These are phyloP conservation scores for Halcyon smyrnensis DNA, from an alignment of 2,797 vertebrate genomes.

Conservation along the genomic window DNA sequence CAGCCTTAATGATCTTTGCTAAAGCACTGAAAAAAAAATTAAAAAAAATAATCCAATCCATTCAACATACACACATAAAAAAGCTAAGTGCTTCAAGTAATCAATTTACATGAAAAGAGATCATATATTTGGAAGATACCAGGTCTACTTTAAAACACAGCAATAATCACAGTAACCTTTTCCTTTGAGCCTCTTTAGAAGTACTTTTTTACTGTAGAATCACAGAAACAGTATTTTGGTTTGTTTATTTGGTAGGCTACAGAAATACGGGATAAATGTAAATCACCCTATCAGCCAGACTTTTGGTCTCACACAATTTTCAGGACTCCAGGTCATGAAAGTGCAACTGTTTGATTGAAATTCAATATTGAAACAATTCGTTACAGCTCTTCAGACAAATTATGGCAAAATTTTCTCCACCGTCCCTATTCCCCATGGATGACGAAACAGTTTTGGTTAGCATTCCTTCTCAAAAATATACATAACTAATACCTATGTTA, in stretches of 20 bases:
- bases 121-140: constrained; percentile 43
- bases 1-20: constrained; percentile 98
- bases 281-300: constrained; percentile 25
- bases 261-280: constrained; percentile 32
- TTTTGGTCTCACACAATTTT: constrained; percentile 64
- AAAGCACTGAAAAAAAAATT: constrained; percentile 86
- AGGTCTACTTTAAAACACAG: constrained; percentile 42
- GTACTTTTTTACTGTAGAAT: constrained; percentile 42
- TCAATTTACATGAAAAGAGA: constrained; percentile 49
- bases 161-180: constrained; percentile 33
- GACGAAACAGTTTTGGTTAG: constrained; percentile 83
- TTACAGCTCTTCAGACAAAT: constrained; percentile 74
- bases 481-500: constrained; percentile 97
- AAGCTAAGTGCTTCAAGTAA: constrained; percentile 55
- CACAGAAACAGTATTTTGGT: constrained; percentile 44
- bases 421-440: constrained; percentile 57
- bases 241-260: constrained; percentile 58
- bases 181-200: constrained; percentile 40
- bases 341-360: constrained; percentile 69
- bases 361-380: constrained; percentile 75
- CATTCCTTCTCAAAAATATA: constrained; percentile 88
- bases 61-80: constrained; percentile 66
- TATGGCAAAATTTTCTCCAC: constrained; percentile 72
- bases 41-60: constrained; percentile 78
- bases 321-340: constrained; percentile 58